Evolutionary conservation across 2,888 invertebrate species (phyloP).

Genomic region (Drosophila robusta): DNA sequence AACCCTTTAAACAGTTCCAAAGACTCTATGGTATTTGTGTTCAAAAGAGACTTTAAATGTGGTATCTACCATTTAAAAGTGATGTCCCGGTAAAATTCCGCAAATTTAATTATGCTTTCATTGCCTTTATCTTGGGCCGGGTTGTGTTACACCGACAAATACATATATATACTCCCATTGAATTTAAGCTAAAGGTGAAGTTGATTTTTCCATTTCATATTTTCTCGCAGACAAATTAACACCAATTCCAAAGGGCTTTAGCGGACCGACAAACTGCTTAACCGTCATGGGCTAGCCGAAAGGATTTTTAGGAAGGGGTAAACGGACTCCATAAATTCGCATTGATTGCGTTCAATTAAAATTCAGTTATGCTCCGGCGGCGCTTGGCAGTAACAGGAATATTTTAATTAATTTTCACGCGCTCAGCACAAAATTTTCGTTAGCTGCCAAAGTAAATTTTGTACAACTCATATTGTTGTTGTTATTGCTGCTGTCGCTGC

Average conservation of each 20-base stretch:
- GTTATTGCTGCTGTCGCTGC: constrained; percentile 31
- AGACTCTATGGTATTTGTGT: background rate
- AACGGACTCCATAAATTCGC: constrained; percentile 80
- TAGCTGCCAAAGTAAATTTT: constrained; percentile 57
- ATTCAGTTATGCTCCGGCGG: constrained; percentile 84
- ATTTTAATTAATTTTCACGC: constrained; percentile 85
- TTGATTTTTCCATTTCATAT: constrained; percentile 68
- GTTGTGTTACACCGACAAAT: constrained; percentile 5
- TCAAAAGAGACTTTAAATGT: background rate
- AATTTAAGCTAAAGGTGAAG: constrained; percentile 63
- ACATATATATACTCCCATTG: constrained; percentile 29
- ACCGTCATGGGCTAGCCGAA: constrained; percentile 28
- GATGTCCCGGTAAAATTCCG: constrained; percentile 36
- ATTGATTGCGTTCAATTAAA: constrained; percentile 85
- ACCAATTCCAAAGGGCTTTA: constrained; percentile 60
- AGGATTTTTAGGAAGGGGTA: constrained; percentile 7
- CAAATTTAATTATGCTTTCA: constrained; percentile 68
- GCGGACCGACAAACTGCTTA: constrained; percentile 53
- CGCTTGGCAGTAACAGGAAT: constrained; percentile 76
- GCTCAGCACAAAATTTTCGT: constrained; percentile 82
- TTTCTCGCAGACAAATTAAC: constrained; percentile 75
- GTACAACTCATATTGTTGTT: constrained; percentile 33
- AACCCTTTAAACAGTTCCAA: no score
- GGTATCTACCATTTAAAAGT: background rate
- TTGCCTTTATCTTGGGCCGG: constrained; percentile 37